Percentiles rank a stretch among this genome's conserved stretches.
Evolutionary conservation across 35 echinoderm and acorn worm species (phyloP).

Genomic region (Ophioderma brevispina): DNA sequence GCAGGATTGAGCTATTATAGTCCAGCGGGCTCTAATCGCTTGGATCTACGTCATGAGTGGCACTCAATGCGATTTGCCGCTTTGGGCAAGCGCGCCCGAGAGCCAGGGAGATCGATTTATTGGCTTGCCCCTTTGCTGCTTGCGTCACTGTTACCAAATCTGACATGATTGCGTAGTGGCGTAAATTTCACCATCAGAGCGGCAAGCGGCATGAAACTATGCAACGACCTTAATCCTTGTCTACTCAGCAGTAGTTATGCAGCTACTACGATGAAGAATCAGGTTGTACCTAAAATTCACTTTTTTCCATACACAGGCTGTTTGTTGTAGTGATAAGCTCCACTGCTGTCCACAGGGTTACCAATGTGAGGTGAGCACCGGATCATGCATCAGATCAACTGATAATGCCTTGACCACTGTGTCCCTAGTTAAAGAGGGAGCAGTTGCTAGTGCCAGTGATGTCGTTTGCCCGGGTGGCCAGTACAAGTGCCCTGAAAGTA

Average conservation of each 20-base stretch:
- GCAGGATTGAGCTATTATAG: no score
- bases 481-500: conserved; percentile 16
- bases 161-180: no score
- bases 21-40: no score
- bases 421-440: background rate
- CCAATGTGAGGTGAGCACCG: conserved; percentile 40
- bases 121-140: conserved; percentile 51
- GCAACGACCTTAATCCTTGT: background rate
- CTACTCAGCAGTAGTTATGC: no score
- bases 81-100: no score
- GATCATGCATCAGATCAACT: background rate
- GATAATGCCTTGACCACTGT: background rate
- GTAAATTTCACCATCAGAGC: no score
- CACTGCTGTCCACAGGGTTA: conserved; percentile 74
- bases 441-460: background rate
- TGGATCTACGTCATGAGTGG: no score
- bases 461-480: conserved; percentile 15
- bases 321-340: conserved; percentile 61
- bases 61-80: no score
- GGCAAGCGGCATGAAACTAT: background rate
- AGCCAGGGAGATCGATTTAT: no score
- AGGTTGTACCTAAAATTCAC: no score
- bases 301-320: conserved; percentile 44
- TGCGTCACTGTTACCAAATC: conserved; percentile 37
- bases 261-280: no score